Conservation (phyloP, 2,888 invertebrate genomes). For the Morpho achilles region DNA sequence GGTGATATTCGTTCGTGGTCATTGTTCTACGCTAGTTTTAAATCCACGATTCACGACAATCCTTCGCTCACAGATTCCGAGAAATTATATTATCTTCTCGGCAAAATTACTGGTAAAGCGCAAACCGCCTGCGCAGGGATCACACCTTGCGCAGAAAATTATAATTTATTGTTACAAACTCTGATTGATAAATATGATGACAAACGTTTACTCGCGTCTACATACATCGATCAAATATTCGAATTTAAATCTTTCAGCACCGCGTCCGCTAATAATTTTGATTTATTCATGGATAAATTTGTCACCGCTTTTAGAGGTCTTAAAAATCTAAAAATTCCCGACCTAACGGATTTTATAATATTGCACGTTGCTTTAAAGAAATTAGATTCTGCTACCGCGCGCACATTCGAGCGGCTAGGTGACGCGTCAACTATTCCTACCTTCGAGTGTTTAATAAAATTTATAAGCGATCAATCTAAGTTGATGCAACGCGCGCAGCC, state of each 20-base stretch:
- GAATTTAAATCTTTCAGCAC: conserved; percentile 6
- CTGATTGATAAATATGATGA: conserved; percentile 23
- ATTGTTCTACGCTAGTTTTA: conserved; percentile 18
- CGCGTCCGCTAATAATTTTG: neutral
- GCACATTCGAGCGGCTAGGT: conserved; percentile 10
- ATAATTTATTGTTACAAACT: conserved; percentile 14
- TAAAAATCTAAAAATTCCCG: conserved; percentile 16
- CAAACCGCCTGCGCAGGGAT: conserved; percentile 16
- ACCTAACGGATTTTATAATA: conserved; percentile 19
- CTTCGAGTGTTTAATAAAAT: no score
- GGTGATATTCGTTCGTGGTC: conserved; percentile 17
- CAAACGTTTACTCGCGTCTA: conserved; percentile 13
- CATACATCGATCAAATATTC: conserved; percentile 20
- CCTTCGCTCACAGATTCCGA: conserved; percentile 14
- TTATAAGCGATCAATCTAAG: no score
- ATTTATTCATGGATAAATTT: no score
- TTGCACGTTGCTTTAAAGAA: conserved; percentile 21
- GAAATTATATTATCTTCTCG: conserved; percentile 21
- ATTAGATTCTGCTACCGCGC: conserved; percentile 17
- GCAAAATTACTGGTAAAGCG: conserved; percentile 23
- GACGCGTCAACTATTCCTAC: no score
- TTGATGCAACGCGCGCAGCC: no score
- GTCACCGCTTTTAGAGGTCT: conserved; percentile 7
- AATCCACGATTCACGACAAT: conserved; percentile 16
- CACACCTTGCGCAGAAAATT: conserved; percentile 20